Conservation (phyloP, 2,113 vertebrate species). For the Cryptotis parvus region DNA sequence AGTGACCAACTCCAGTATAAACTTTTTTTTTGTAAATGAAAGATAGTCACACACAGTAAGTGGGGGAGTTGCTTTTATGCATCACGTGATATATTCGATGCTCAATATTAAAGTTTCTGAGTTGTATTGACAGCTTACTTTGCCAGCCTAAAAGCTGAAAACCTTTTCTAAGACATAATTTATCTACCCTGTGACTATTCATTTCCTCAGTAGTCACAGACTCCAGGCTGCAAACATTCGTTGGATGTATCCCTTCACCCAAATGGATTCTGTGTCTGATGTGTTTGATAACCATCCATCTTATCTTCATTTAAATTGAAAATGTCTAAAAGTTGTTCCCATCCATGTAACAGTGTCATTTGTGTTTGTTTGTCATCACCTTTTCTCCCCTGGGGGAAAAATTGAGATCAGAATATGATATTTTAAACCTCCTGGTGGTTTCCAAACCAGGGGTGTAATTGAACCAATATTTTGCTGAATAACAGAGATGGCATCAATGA, state of each 20-base stretch:
- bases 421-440: constrained; percentile 74
- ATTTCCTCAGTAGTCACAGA: constrained; percentile 78
- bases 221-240: constrained; percentile 86
- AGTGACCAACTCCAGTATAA: constrained; percentile 41
- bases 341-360: constrained; percentile 77
- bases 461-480: constrained; percentile 73
- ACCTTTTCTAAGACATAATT: neutral
- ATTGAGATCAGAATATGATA: constrained; percentile 79
- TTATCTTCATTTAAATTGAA: constrained; percentile 83
- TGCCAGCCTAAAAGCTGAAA: constrained; percentile 73
- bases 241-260: constrained; percentile 88
- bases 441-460: constrained; percentile 83
- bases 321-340: constrained; percentile 78
- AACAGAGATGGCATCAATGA: constrained; percentile 79
- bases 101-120: constrained; percentile 62
- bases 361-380: constrained; percentile 66
- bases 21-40: constrained; percentile 66
- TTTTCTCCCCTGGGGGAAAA: constrained; percentile 64
- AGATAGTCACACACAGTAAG: constrained; percentile 76
- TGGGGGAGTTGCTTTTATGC: constrained; percentile 69
- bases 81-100: constrained; percentile 30
- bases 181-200: constrained; percentile 73
- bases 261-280: constrained; percentile 89
- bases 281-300: constrained; percentile 84
- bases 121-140: constrained; percentile 57